These are phyloP conservation scores for Gymnopithys bicolor DNA, from an alignment of 2,797 vertebrate species.

Conservation along the genomic window DNA sequence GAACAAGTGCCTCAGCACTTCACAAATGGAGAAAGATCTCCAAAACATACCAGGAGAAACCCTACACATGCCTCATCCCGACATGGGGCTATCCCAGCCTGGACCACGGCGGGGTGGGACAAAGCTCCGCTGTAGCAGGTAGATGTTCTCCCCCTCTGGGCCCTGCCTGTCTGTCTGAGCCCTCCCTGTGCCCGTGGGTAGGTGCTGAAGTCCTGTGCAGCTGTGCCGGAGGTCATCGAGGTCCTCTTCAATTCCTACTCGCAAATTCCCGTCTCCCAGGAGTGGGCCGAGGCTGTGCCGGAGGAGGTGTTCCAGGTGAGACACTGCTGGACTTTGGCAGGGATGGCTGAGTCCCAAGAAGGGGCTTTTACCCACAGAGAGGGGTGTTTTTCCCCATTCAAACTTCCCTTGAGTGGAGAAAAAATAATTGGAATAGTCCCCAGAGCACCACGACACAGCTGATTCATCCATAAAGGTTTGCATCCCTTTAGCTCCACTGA, in stretches of 20 bases:
- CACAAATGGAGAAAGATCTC: not conserved
- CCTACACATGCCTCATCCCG: accelerated
- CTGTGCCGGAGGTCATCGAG: conserved; percentile 62
- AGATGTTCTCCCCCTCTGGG: not conserved
- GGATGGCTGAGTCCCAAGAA: not conserved
- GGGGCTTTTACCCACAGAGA: not conserved
- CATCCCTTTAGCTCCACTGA: not conserved
- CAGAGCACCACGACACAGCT: accelerated
- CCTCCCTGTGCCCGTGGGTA: not conserved
- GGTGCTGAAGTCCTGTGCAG: conserved; percentile 76
- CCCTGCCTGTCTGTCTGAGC: not conserved
- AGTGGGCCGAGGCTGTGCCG: conserved; percentile 69
- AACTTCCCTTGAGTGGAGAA: not conserved
- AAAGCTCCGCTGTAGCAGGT: accelerated
- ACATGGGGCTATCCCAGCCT: accelerated
- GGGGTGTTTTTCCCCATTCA: not conserved
- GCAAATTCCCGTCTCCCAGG: conserved; percentile 60
- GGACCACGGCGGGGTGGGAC: accelerated
- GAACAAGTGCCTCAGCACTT: not conserved
- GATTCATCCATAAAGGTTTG: not conserved
- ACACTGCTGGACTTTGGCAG: accelerated
- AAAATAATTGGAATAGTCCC: not conserved
- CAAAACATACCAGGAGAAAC: accelerated
- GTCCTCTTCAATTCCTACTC: conserved; percentile 80
- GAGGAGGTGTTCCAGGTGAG: conserved; percentile 75